Evolutionary conservation across 2,797 vertebrate genomes (phyloP), one percentile per base, ranked within the genome.

Genomic region (Kryptolebias ocellatus): DNA sequence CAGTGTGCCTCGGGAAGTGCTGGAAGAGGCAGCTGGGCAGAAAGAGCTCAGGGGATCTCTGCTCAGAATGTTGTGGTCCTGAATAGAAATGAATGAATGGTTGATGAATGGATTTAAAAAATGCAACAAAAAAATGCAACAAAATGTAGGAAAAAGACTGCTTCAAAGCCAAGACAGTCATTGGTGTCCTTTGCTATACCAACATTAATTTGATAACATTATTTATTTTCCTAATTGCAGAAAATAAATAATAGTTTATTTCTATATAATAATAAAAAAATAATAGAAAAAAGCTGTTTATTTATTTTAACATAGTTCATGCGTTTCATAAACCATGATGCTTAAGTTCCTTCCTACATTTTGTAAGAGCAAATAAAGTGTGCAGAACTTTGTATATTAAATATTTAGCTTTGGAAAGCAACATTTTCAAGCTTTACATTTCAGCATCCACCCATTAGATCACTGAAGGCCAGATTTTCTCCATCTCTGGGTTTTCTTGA

Each of bases 401-500:
- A 11, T 10, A 31, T 31, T 56, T 50, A 2, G 14, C 44, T 39
- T 28, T 29, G 1, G 37, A 67, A 64, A 27, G 45, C 1, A 47
- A 5, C 11, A 0, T 17, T 55, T 56, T 4, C 50, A 20, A 57
- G 17, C 20, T 47, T 24, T 2, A 46, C 12, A 10, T n/a, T 50
- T 18, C 7, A 31, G 4, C 4, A 14, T 1, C 1, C 15, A 9
- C 2, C 2, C 29, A 31, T 59, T 56, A 52, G 2, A 15, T 5
- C 39, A 18, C 15, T 49, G 24, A 59, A 72, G 63, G 72, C 69
- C 68, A 72, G 9, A 61, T 17, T 51, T 28, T 2, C 31, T 44
- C 24, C 70, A 53, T 37, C 10, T 16, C 42, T 59, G 44, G 28
- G 3, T 39, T 24, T 15, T 45, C 39, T 44, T 24, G 15, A 69